A percentile compares a stretch with the other conserved stretches of the same genome.
These are phyloP conservation scores for Melanotaenia parkinsoni DNA, from an alignment of 2,797 vertebrate genomes.

Conservation along the genomic window DNA sequence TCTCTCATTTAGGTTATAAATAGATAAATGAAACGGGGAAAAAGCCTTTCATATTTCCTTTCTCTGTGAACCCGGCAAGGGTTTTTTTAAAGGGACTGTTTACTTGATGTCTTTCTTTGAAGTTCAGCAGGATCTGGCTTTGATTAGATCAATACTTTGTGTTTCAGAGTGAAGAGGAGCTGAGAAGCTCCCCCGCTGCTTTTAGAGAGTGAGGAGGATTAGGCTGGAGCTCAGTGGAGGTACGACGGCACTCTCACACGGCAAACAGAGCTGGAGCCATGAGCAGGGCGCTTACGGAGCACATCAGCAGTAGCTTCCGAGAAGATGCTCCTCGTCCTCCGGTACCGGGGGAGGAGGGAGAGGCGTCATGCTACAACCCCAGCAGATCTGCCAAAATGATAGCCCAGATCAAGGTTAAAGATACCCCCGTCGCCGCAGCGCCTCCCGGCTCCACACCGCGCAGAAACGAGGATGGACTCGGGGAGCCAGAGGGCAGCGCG, in stretches of 20 bases:
- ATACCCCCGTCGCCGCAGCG: constrained; percentile 52
- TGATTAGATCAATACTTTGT: constrained; percentile 96
- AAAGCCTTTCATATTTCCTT: constrained; percentile 72
- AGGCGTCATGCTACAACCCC: constrained; percentile 85
- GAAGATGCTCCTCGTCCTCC: constrained; percentile 97
- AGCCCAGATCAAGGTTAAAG: constrained; percentile 83
- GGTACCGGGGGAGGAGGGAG: constrained; percentile 95
- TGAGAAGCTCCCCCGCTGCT: constrained; percentile 91
- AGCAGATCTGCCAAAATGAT: constrained; percentile 82
- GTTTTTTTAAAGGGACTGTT: constrained; percentile 85
- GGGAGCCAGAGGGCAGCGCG: constrained; percentile 96
- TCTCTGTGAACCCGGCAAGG: constrained; percentile 71
- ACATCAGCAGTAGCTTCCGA: constrained; percentile 90
- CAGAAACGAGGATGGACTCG: constrained; percentile 93
- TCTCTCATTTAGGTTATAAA: constrained; percentile 81
- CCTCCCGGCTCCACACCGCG: constrained; percentile 82
- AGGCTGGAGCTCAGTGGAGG: constrained; percentile 83
- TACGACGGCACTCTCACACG: constrained; percentile 74
- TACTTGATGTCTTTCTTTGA: constrained; percentile 92
- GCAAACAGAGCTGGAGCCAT: constrained; percentile 85
- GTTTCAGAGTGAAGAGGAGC: constrained; percentile 89
- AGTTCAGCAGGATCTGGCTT: constrained; percentile 93
- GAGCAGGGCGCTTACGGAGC: constrained; percentile 91
- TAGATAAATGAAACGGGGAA: constrained; percentile 76
- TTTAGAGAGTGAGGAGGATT: constrained; percentile 85